Evolutionary conservation across 2,797 vertebrate genomes (phyloP), one percentile per base, ranked within the genome.

Genomic region (Eupleurogrammus muticus): DNA sequence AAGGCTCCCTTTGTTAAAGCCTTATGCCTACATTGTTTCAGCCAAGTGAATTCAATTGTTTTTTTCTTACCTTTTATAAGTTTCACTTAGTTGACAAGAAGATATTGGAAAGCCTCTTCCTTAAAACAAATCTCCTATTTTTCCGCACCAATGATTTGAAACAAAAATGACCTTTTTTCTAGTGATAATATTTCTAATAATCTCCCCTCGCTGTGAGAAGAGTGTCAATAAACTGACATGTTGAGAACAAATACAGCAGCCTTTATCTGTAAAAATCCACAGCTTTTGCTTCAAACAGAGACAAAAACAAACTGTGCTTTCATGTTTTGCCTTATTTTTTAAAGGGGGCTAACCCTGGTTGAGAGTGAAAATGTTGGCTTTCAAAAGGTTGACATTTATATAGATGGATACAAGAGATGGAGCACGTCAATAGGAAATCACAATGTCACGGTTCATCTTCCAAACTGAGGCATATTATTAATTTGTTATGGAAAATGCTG

Each of bases 161-260:
- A 79, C 71, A 76, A 90, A 89, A 87, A 84, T 80, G 73, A 56
- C 51, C 0, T 49, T 79, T 81, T 84, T 76, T 66, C 71, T 83
- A 82, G 81, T 42, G 74, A 88, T 87, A 85, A 89, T 89, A 89
- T 89, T 85, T 87, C 86, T 87, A 89, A 90, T 87, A 92, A 93
- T 92, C 89, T 93, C 64, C 73, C 69, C 79, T 83, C 74, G 71
- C 84, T 80, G 80, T 53, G 66, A 86, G 81, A 93, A 89, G 46
- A 70, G 78, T 92, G 91, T 93, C 92, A 93, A 90, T 94, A 92
- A 92, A 93, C 83, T 82, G 84, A 87, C 76, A 89, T 70, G 90
- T 90, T 90, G 87, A 89, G 87, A 93, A 94, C 87, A 93, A 94
- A 90, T 76, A 76, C 75, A 80, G 64, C 69, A 69, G 71, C 87